Percentiles rank a stretch among this genome's conserved stretches.
Conservation (phyloP, 2,888 invertebrate genomes). For the Agrotis segetum region DNA sequence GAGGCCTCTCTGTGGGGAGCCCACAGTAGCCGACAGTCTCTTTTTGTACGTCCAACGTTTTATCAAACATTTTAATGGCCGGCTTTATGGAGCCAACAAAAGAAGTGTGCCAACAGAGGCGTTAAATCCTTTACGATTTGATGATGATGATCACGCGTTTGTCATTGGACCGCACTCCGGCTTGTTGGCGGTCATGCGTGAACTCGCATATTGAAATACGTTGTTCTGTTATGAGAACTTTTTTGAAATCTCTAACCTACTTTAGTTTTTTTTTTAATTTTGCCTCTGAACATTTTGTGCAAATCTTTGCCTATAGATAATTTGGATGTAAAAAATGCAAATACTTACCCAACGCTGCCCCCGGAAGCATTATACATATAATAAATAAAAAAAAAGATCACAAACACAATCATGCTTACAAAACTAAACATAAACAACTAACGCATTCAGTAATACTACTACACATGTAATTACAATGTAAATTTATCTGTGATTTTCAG, state of each 20-base stretch:
- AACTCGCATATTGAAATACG: slow-evolving; percentile 69
- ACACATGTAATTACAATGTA: slow-evolving; percentile 81
- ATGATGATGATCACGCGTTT: slow-evolving; percentile 88
- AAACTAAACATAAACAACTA: slow-evolving; percentile 81
- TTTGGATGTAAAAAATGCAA: slow-evolving; percentile 25
- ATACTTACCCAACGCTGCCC: slow-evolving; percentile 65
- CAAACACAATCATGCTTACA: slow-evolving; percentile 86
- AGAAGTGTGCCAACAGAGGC: slow-evolving; percentile 90
- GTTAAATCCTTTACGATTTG: slow-evolving; percentile 91
- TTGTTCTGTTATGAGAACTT: slow-evolving; percentile 59
- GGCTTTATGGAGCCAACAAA: slow-evolving; percentile 89
- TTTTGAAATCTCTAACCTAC: slow-evolving; percentile 36
- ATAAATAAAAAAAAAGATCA: slow-evolving; percentile 69
- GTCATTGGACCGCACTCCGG: slow-evolving; percentile 82
- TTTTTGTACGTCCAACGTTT: slow-evolving; percentile 89
- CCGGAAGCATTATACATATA: slow-evolving; percentile 55
- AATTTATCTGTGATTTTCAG: slow-evolving; percentile 89
- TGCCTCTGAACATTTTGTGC: slow-evolving; percentile 33
- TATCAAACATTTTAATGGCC: slow-evolving; percentile 91
- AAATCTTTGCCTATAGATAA: not conserved
- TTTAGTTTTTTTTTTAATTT: slow-evolving; percentile 30
- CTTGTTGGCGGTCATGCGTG: slow-evolving; percentile 77
- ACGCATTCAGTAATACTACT: slow-evolving; percentile 83
- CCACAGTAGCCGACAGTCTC: slow-evolving; percentile 87
- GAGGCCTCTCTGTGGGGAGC: slow-evolving; percentile 85